phyloP scores from a whole-genome alignment of 2,797 vertebrate species.

The Chelidonichthys spinosus region DNA sequence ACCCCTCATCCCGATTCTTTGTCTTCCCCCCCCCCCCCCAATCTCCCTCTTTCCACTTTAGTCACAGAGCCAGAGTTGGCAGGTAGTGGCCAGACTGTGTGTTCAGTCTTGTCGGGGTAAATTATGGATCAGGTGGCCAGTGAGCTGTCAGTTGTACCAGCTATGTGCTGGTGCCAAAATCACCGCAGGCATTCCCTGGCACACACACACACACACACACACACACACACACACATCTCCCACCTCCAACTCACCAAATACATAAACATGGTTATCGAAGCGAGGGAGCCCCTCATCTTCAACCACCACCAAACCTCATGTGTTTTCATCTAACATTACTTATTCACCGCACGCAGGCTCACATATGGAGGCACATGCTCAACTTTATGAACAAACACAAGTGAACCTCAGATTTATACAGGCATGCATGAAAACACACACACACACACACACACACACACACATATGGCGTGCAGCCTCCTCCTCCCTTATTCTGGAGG shows the following conservation, averaged over 20 bases:
- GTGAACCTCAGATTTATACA: conserved; percentile 51
- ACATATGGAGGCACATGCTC: conserved; percentile 44
- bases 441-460: conserved; percentile 33
- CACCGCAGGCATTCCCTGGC: conserved; percentile 71
- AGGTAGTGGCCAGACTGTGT: conserved; percentile 68
- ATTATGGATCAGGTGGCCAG: conserved; percentile 79
- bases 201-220: conserved; percentile 49
- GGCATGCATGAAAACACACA: conserved; percentile 25
- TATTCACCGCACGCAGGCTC: conserved; percentile 49
- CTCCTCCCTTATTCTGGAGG: conserved; percentile 52
- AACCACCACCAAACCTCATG: conserved; percentile 50
- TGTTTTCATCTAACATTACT: conserved; percentile 63
- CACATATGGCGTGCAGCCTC: conserved; percentile 67
- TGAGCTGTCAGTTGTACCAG: conserved; percentile 73
- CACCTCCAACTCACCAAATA: conserved; percentile 48
- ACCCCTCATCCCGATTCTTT: conserved; percentile 48
- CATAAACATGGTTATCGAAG: conserved; percentile 59
- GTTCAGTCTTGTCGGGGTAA: conserved; percentile 77
- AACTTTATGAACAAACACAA: conserved; percentile 62
- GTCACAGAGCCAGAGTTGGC: conserved; percentile 61
- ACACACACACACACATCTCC: conserved; percentile 36
- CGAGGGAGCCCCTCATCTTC: conserved; percentile 54
- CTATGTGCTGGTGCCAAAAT: conserved; percentile 69
- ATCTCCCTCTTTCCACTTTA: conserved; percentile 33
- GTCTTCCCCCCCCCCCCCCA: conserved; percentile 53